These are phyloP conservation scores for Actinia tenebrosa DNA, from an alignment of 64 coral and sea anemone species.

Conservation along the genomic window DNA sequence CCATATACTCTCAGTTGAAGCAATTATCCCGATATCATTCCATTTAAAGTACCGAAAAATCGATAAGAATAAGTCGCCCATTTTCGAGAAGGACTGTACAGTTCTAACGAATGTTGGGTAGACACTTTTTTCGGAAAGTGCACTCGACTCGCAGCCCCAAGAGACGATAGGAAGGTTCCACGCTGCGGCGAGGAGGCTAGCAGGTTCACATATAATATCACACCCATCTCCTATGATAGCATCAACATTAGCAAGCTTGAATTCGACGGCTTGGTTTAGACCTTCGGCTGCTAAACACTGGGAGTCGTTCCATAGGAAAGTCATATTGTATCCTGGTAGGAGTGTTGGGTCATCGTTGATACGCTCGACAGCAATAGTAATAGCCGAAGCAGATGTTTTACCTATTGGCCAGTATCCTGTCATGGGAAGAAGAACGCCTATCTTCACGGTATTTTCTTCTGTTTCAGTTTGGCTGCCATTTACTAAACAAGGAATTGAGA, in stretches of 20 bases:
- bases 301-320: slow-evolving; percentile 78
- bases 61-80: slow-evolving; percentile 69
- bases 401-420: slow-evolving; percentile 90
- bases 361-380: slow-evolving; percentile 76
- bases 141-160: slow-evolving; percentile 84
- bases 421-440: slow-evolving; percentile 81
- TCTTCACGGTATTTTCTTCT: slow-evolving; percentile 25
- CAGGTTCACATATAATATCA: slow-evolving; percentile 84
- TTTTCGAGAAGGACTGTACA: slow-evolving; percentile 79
- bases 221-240: slow-evolving; percentile 88
- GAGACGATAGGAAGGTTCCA: slow-evolving; percentile 87
- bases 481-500: background rate
- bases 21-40: slow-evolving; percentile 82
- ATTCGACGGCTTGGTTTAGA: slow-evolving; percentile 87
- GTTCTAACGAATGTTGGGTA: slow-evolving; percentile 76
- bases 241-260: slow-evolving; percentile 67
- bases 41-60: slow-evolving; percentile 78
- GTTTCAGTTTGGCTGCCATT: background rate
- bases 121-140: slow-evolving; percentile 70
- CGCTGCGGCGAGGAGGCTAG: slow-evolving; percentile 61
- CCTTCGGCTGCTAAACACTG: slow-evolving; percentile 79
- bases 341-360: slow-evolving; percentile 67
- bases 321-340: slow-evolving; percentile 58
- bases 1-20: slow-evolving; percentile 85
- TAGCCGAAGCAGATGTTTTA: slow-evolving; percentile 84